phyloP scores from a whole-genome alignment of 2,888 invertebrate genomes.

The Panzeria rudis region DNA sequence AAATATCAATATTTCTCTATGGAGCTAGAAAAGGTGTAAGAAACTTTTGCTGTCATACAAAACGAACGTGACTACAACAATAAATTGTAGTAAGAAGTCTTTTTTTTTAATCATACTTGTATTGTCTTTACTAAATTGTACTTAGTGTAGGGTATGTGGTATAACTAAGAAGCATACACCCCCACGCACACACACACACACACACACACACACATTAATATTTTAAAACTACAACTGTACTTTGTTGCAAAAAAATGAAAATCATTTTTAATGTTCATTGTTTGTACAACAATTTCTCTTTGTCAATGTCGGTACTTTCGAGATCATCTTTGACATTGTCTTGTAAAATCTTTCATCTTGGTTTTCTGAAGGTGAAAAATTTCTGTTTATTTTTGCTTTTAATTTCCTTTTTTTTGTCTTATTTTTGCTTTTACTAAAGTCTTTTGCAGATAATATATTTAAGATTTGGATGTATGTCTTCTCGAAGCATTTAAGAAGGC shows the following conservation, averaged over 20 bases:
- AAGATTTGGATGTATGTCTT: neutral
- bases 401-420: neutral
- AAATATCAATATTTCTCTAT: too few species aligned
- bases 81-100: too few species aligned
- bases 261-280: slow-evolving; percentile 60
- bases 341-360: slow-evolving; percentile 58
- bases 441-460: slow-evolving; percentile 5
- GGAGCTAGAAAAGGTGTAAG: too few species aligned
- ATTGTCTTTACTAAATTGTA: too few species aligned
- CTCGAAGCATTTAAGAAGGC: slow-evolving; percentile 31
- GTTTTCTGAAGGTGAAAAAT: slow-evolving; percentile 57
- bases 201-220: neutral
- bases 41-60: too few species aligned
- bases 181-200: neutral
- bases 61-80: too few species aligned
- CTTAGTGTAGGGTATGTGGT: neutral
- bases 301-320: slow-evolving; percentile 59
- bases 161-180: neutral
- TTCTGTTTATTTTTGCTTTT: slow-evolving; percentile 34
- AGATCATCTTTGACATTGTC: slow-evolving; percentile 71
- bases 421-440: neutral
- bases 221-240: neutral
- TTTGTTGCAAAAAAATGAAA: slow-evolving; percentile 18
- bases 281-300: slow-evolving; percentile 61
- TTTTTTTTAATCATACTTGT: too few species aligned